Base-by-base conservation (phyloP, 1,140 invertebrate species). In the Drosophila equinoxialis region DNA sequence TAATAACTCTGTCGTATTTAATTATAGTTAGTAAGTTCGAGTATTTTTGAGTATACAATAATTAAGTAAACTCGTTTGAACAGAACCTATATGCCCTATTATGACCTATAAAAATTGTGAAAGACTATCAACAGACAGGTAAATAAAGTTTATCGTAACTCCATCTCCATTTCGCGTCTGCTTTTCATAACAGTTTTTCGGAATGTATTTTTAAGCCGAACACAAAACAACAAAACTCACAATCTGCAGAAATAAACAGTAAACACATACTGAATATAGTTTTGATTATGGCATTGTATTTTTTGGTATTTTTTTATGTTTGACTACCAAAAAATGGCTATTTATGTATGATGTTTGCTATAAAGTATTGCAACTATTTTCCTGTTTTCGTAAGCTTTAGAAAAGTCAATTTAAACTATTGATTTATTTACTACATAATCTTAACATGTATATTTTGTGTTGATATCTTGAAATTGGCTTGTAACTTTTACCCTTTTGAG, bases 221-320 rank as follows among this genome's bases (percentile, higher is more conserved):
- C 3, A 51, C 10, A 20, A 6, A 8, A 48, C 20, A 13, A 45
- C 13, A 14, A 14, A 45, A 10, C 8, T 17, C 23, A 7, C 6
- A 10, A 13, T 39, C 11, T 39, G 11, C 37, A 51, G 17, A 3
- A 51, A 23, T 4, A 51, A 51, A 23, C 8, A 23, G 17, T 11
- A 23, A 10, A 17, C 14, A 17, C 14, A 48, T 45, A 14, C 11
- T 13, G 14, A 17, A 45, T 45, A 30, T 6, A 30, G 14, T 45
- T 45, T 45, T 45, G n/a, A 45, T 42, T 42, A 42, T 45, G 42
- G n/a, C n/a, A 45, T n/a, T n/a, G n/a, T n/a, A 42, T 42, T 42
- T 42, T n/a, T n/a, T 3, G 0, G 10, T 10, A 37, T 37, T 42
- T n/a, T n/a, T 13, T 42, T 1, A 26, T 26, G 23, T 41, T 13